Base-by-base conservation (phyloP, 2,797 vertebrate species). In the Siniperca scherzeri region DNA sequence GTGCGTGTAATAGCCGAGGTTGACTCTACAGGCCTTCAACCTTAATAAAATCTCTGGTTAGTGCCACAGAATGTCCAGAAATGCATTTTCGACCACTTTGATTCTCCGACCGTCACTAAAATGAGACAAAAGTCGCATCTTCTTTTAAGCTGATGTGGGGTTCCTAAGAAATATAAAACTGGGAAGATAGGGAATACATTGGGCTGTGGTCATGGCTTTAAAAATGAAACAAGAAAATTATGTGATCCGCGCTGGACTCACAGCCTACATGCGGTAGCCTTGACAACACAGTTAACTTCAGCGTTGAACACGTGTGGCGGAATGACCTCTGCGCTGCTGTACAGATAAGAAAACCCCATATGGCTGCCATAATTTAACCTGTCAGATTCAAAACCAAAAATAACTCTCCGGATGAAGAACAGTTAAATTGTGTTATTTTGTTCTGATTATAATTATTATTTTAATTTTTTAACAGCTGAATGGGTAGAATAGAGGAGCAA, bases 201-300 rank as follows among this genome's bases (percentile, higher is more conserved):
- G 30, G 53, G 9, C 10, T 78, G 66, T 75, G 68, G 61, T 70
- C 56, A 68, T 33, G 25, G 73, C 60, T 46, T 71, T 82, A 77
- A 83, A 74, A 89, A 81, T 53, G 75, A 69, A 82, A 73, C 0
- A 21, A 83, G 73, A 52, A 86, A 87, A 91, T 80, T 0, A 88
- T 60, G 61, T 78, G 74, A 68, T 83, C n/a, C 50, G 77, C 81
- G 67, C 61, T n/a, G 30, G 77, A 60, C 74, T 87, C 66, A 80
- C 84, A 79, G 70, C 69, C 67, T 78, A 70, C 80, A 71, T 91
- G 90, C 12, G 4, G 94, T 92, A 88, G 83, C 90, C 93, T 94
- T 94, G 94, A 94, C 94, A 94, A 94, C 94, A 76, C 75, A 44
- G 60, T 79, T 87, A 89, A 91, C 87, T 89, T 91, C 73, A 81